Evolutionary conservation across 2,888 invertebrate genomes (phyloP), one percentile per base, ranked within the genome.

Genomic region (Mythimna loreyi): DNA sequence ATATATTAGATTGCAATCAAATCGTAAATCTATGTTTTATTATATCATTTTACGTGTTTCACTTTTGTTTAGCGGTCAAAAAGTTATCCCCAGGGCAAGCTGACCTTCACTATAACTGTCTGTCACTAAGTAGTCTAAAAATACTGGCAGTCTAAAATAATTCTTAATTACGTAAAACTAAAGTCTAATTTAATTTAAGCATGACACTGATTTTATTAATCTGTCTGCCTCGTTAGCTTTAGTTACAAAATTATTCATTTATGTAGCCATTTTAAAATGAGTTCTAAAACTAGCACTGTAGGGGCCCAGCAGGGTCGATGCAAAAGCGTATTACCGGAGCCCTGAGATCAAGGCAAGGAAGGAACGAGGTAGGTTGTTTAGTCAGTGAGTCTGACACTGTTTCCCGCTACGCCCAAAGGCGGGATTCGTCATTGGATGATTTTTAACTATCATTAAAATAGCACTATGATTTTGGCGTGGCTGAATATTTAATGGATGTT

Each of bases 161-260:
- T 43, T 49, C 25, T 56, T 16, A 16, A 56, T 49, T 11, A 43
- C 43, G 21, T 61, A 16, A 63, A 49, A 60, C 23, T 40, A 19
- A 40, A 40, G 19, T 7, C 16, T 55, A 19, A 60, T 55, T 25
- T 47, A 0, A 13, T 55, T 25, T 33, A 5, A 8, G 16, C 21
- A 33, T 25, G 8, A 21, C 55, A 33, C 13, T 55, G 8, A 16
- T 55, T 71, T 49, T 30, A 69, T 61, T 21, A 40, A 30, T 59
- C 11, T 8, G 13, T 52, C 16, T 23, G 45, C 23, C 23, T 36
- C n/a, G 11, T 36, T 28, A 52, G 21, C 50, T 67, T 16, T 45
- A 45, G 13, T 36, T 21, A 21, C 11, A 40, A 13, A 19, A 43
- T 52, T 19, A 43, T 43, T 33, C 33, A 53, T 36, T 53, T 53